Evolutionary conservation across 2,113 vertebrate species (phyloP).

Genomic region (Loxodonta africana): DNA sequence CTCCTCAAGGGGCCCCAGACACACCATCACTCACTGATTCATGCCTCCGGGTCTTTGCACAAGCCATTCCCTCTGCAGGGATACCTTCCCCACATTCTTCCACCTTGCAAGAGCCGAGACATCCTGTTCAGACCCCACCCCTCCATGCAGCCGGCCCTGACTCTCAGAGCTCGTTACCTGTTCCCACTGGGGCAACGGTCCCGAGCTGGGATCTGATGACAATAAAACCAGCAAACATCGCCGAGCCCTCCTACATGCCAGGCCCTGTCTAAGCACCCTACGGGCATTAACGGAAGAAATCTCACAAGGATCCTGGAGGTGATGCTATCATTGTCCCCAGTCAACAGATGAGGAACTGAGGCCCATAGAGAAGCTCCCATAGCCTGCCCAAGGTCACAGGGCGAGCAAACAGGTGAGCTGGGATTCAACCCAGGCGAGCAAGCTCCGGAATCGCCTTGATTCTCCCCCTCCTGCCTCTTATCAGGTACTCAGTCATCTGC

Average conservation of each 20-base stretch:
- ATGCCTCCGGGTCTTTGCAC: not conserved
- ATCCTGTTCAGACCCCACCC: not conserved
- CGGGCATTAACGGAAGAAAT: not conserved
- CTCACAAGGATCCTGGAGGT: not conserved
- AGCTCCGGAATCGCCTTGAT: not conserved
- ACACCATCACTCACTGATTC: not conserved
- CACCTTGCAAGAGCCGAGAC: not conserved
- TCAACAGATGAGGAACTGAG: not conserved
- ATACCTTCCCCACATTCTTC: not conserved
- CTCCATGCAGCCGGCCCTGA: not conserved
- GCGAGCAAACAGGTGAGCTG: not conserved
- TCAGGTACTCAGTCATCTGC: too few species aligned
- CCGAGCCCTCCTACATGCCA: rapidly evolving
- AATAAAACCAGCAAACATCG: not conserved
- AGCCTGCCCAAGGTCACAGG: not conserved
- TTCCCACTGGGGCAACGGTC: not conserved
- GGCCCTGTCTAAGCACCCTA: not conserved
- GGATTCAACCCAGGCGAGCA: not conserved
- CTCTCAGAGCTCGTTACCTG: not conserved
- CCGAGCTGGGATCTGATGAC: not conserved
- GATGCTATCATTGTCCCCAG: not conserved
- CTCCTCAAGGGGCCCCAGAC: not conserved
- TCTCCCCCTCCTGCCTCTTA: not conserved
- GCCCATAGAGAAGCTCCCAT: not conserved
- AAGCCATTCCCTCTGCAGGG: not conserved